phyloP scores from a whole-genome alignment of 2,888 invertebrate genomes.

The Dinocampus coccinellae region DNA sequence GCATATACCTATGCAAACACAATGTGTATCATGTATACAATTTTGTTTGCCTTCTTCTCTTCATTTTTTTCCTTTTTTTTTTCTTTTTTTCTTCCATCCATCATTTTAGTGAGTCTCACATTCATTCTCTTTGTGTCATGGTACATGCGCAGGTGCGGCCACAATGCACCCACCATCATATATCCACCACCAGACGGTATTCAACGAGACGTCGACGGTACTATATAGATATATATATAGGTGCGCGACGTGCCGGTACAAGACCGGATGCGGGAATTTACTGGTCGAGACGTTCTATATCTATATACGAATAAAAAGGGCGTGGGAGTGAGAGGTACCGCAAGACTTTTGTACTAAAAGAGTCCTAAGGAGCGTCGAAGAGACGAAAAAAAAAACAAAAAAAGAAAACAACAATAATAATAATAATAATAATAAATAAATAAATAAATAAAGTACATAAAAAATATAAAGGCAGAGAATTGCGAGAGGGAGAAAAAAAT shows the following conservation, averaged over 20 bases:
- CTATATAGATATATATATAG: slow-evolving; percentile 5
- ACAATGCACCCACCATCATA: slow-evolving; percentile 54
- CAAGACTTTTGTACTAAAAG: slow-evolving; percentile 13
- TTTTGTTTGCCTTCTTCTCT: slow-evolving; percentile 6
- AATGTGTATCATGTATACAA: neutral
- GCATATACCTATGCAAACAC: neutral
- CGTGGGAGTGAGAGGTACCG: slow-evolving; percentile 30
- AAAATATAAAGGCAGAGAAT: neutral
- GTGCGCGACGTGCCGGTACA: slow-evolving; percentile 38
- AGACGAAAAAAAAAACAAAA: slow-evolving; percentile 18
- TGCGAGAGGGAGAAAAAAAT: neutral
- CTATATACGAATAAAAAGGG: slow-evolving; percentile 16
- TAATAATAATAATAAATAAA: too few species aligned
- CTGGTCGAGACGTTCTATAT: slow-evolving; percentile 19
- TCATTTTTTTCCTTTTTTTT: slow-evolving; percentile 27
- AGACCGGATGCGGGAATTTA: slow-evolving; percentile 51
- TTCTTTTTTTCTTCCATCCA: slow-evolving; percentile 19
- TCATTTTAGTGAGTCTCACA: slow-evolving; percentile 18
- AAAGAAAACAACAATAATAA: too few species aligned
- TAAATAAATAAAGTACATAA: too few species aligned
- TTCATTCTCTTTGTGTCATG: slow-evolving; percentile 45
- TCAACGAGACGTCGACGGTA: slow-evolving; percentile 42
- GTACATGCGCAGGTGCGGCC: slow-evolving; percentile 52
- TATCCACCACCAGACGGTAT: slow-evolving; percentile 54
- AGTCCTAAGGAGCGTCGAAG: slow-evolving; percentile 7